phyloP scores from a whole-genome alignment of 2,888 invertebrate genomes.

The Petrolisthes manimaculis region DNA sequence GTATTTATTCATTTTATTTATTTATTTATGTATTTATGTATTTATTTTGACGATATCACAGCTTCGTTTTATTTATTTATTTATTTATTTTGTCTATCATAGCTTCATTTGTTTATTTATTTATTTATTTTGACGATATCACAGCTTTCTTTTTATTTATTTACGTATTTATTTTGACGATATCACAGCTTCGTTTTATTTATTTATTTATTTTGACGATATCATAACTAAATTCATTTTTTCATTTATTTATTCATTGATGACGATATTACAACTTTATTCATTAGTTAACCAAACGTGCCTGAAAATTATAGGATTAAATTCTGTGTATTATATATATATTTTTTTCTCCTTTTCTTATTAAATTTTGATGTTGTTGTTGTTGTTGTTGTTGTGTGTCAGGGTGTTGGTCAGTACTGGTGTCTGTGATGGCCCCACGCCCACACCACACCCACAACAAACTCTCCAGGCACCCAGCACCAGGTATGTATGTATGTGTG shows the following conservation, averaged over 20 bases:
- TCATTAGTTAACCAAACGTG: too few species aligned
- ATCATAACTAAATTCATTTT: not conserved
- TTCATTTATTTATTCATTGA: not conserved
- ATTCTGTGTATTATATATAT: not conserved
- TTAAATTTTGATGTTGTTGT: not conserved
- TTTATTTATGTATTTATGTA: too few species aligned
- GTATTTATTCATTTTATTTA: too few species aligned
- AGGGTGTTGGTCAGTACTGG: slow-evolving; percentile 29
- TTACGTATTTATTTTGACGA: too few species aligned
- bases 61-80: not conserved
- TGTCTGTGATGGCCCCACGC: slow-evolving; percentile 51
- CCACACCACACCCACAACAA: slow-evolving; percentile 16
- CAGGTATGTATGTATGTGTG: not conserved
- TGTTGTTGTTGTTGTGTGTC: too few species aligned
- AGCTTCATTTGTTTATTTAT: too few species aligned
- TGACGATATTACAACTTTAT: too few species aligned
- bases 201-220: not conserved
- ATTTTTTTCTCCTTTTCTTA: not conserved
- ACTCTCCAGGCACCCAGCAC: slow-evolving; percentile 37
- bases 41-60: not conserved
- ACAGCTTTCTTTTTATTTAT: too few species aligned
- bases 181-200: not conserved
- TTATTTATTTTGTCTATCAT: too few species aligned
- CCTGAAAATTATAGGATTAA: too few species aligned
- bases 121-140: too few species aligned